Base-by-base conservation (phyloP, 1,140 invertebrate species). In the Aricia agestis region DNA sequence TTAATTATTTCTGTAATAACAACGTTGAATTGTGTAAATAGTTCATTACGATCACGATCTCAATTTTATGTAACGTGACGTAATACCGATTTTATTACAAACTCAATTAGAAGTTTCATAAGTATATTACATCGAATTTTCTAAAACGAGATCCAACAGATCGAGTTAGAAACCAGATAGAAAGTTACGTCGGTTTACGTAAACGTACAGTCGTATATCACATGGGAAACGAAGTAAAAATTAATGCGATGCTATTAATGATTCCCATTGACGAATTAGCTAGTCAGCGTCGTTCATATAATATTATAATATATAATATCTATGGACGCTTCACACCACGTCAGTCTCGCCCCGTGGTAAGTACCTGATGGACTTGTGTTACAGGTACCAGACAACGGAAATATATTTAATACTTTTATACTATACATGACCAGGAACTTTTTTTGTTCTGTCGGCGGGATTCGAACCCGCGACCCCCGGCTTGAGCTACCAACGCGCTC, bases 121-220 rank as follows among this genome's bases (percentile, higher is more conserved):
- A 63, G 17, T 63, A 19, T 63, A 19, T 63, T 63, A 19, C 59
- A 63, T 25, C 13, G 15, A 59, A 59, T 59, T 59, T 63, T 63
- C 59, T 63, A 63, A 63, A 63, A 63, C 59, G 59, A 63, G 18
- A 63, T 19, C 19, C 59, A 18, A 59, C 18, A 17, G 58, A 59
- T 59, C 58, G 59, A 10, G 17, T 63, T 25, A 25, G 59, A 63
- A 63, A 63, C 59, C 59, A 25, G 59, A 19, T 63, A 63, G 59
- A 63, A 63, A 63, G 59, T 63, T 19, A 63, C 59, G 11, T 63
- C 7, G 59, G 10, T 63, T 63, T 63, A 63, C 59, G 18, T 63
- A 63, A 63, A 63, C 59, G 18, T 19, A 17, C n/a, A 63, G 19
- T 63, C 19, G 59, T 63, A 19, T 63, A 63, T 52, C 45, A 52